These are phyloP conservation scores for Phenacoccus solenopsis DNA, from an alignment of 1,140 invertebrate genomes.

Conservation along the genomic window DNA sequence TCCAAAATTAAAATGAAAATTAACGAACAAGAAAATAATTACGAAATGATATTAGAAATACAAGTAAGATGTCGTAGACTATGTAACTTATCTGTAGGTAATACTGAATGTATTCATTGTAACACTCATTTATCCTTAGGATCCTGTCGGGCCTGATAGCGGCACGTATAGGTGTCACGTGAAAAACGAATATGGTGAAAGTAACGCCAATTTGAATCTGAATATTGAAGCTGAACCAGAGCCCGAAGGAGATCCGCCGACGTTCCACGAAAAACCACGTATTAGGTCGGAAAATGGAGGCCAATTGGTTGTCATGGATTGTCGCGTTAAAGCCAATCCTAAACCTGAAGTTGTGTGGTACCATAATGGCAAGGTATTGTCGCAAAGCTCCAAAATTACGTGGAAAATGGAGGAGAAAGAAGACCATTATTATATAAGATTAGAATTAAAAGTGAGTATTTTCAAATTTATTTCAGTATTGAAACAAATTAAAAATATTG, in stretches of 20 bases:
- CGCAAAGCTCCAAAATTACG: slow-evolving; percentile 64
- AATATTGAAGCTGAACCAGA: slow-evolving; percentile 93
- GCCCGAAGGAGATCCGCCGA: slow-evolving; percentile 85
- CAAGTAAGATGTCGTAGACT: slow-evolving; percentile 46
- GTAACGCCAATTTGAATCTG: slow-evolving; percentile 93
- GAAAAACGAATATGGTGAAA: slow-evolving; percentile 92
- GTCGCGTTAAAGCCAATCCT: slow-evolving; percentile 84
- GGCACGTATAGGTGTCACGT: slow-evolving; percentile 96
- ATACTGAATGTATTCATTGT: not conserved
- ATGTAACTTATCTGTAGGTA: not conserved
- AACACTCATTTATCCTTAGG: slow-evolving; percentile 42
- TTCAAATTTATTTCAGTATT: no score
- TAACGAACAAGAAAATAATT: slow-evolving; percentile 67
- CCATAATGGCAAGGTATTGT: slow-evolving; percentile 61
- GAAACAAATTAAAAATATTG: no score
- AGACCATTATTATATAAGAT: slow-evolving; percentile 75
- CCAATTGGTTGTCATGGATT: slow-evolving; percentile 95
- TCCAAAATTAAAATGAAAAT: slow-evolving; percentile 73
- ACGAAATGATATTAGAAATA: slow-evolving; percentile 77
- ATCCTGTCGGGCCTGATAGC: slow-evolving; percentile 85
- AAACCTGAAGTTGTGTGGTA: slow-evolving; percentile 92
- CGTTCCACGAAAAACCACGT: slow-evolving; percentile 93
- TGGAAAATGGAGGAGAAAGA: slow-evolving; percentile 66
- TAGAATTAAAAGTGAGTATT: slow-evolving; percentile 60
- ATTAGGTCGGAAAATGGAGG: slow-evolving; percentile 90